Evolutionary conservation across 2,797 vertebrate species (phyloP).

Genomic region (Acanthurus leucopareius): DNA sequence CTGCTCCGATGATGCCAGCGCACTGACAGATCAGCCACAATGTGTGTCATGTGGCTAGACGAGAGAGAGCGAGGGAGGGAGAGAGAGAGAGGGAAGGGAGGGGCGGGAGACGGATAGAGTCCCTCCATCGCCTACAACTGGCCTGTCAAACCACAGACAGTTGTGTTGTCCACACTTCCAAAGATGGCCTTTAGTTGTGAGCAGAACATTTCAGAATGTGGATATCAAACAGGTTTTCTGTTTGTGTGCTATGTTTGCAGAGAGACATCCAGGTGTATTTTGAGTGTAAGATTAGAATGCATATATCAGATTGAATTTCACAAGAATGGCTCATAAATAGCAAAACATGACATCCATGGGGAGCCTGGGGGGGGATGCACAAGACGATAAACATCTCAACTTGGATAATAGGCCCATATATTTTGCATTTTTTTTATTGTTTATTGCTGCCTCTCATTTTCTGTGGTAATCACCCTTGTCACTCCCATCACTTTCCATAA

Average conservation of each 20-base stretch:
- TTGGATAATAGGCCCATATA: constrained; percentile 17
- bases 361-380: constrained; percentile 1
- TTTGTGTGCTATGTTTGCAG: constrained; percentile 2
- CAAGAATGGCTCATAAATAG: constrained; percentile 8
- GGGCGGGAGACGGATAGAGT: constrained; percentile 38
- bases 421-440: constrained; percentile 25
- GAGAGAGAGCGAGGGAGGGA: constrained; percentile 29
- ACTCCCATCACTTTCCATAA: constrained; percentile 35
- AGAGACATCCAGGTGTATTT: background rate
- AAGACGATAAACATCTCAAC: background rate
- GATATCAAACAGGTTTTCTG: background rate
- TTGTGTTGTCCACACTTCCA: constrained; percentile 23
- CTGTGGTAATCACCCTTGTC: constrained; percentile 36
- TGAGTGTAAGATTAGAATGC: background rate
- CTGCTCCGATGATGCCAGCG: constrained; percentile 82
- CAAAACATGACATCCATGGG: constrained; percentile 3
- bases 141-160: constrained; percentile 27
- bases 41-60: constrained; percentile 81
- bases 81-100: background rate
- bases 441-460: constrained; percentile 41
- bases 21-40: constrained; percentile 83
- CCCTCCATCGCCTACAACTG: constrained; percentile 28
- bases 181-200: constrained; percentile 10
- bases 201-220: background rate
- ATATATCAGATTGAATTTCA: constrained; percentile 15